These are phyloP conservation scores for Hippocampus zosterae DNA, from an alignment of 2,113 vertebrate genomes.

Conservation along the genomic window DNA sequence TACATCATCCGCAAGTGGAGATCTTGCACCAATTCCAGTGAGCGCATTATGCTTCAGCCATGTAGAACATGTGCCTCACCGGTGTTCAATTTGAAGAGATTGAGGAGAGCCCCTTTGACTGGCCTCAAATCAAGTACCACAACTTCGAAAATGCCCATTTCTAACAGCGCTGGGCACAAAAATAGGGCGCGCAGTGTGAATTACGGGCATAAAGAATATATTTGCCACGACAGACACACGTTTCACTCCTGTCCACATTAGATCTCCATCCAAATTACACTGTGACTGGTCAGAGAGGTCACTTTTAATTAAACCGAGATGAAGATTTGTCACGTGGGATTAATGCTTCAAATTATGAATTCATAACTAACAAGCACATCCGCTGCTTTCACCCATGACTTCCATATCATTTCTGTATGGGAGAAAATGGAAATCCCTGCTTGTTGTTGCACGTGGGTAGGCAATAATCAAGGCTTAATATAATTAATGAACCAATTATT, in stretches of 20 bases:
- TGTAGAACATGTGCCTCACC: too few relatives aligned
- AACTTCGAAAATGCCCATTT: too few relatives aligned
- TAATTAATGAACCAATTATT: background rate
- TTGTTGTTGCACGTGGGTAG: conserved; percentile 34
- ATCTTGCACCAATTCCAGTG: too few relatives aligned
- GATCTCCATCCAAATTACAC: conserved; percentile 64
- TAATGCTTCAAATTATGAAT: conserved; percentile 66
- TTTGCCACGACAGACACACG: background rate
- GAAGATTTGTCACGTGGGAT: conserved; percentile 68
- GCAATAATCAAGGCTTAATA: background rate
- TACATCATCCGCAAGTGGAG: too few relatives aligned
- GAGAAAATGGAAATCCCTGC: conserved; percentile 50
- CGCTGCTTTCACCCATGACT: conserved; percentile 62
- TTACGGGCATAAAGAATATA: conserved; percentile 1
- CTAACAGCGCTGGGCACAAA: background rate
- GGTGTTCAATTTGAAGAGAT: too few relatives aligned
- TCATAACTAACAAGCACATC: conserved; percentile 54
- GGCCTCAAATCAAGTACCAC: too few relatives aligned
- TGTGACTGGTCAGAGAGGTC: conserved; percentile 71
- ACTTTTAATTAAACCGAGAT: conserved; percentile 74
- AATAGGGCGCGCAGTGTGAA: background rate
- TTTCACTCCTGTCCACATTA: conserved; percentile 39
- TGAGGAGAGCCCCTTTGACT: too few relatives aligned
- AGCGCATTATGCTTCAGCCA: too few relatives aligned
- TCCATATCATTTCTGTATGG: conserved; percentile 55